These are phyloP conservation scores for Dinocampus coccinellae DNA, from an alignment of 2,888 invertebrate genomes.

Conservation along the genomic window DNA sequence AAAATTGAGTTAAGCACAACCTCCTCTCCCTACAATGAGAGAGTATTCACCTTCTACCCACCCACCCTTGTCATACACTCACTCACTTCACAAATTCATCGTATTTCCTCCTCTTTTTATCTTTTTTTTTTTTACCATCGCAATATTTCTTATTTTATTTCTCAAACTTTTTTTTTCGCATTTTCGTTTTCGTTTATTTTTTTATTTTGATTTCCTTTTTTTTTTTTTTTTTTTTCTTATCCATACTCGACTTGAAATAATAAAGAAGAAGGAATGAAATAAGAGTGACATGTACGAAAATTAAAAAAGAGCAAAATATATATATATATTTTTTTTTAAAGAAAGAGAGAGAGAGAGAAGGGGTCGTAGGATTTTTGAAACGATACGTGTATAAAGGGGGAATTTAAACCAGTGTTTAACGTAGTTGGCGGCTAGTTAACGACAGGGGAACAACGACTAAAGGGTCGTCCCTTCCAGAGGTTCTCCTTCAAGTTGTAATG, in stretches of 20 bases:
- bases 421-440: slow-evolving; percentile 62
- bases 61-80: slow-evolving; percentile 31
- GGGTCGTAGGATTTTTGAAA: neutral
- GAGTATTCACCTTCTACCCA: slow-evolving; percentile 42
- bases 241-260: neutral
- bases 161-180: neutral
- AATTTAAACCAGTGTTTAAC: slow-evolving; percentile 64
- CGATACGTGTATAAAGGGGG: slow-evolving; percentile 47
- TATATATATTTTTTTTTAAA: too few relatives aligned
- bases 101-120: slow-evolving; percentile 37
- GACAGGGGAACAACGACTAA: slow-evolving; percentile 49
- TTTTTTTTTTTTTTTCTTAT: neutral
- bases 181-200: neutral
- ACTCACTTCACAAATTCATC: slow-evolving; percentile 37
- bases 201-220: neutral
- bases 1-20: slow-evolving; percentile 66
- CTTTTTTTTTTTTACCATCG: neutral
- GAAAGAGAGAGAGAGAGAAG: neutral
- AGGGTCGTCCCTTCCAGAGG: slow-evolving; percentile 49
- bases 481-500: slow-evolving; percentile 45
- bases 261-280: neutral
- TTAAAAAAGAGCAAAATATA: too few relatives aligned
- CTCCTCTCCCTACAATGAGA: slow-evolving; percentile 43
- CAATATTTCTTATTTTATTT: neutral
- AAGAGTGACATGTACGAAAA: neutral